phyloP scores from a whole-genome alignment of 92 coral and sea anemone genomes.

The Paramuricea clavata region DNA sequence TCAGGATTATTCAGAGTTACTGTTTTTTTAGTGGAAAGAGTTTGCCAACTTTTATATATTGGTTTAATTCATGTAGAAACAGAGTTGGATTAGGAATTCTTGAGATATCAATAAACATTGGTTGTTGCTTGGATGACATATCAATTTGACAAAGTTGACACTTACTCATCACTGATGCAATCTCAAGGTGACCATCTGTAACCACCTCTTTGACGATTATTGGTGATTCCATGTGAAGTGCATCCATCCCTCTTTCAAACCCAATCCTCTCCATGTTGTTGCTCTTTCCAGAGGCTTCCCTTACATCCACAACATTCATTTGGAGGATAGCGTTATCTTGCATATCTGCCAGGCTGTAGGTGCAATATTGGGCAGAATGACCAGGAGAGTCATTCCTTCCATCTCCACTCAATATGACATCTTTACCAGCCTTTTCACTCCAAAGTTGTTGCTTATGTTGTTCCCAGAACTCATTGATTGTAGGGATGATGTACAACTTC shows the following conservation, averaged over 20 bases:
- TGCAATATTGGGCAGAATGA: constrained; percentile 54
- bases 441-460: constrained; percentile 19
- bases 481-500: constrained; percentile 51
- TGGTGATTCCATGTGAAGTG: constrained; percentile 5
- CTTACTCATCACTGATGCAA: constrained; percentile 56
- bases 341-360: constrained; percentile 47
- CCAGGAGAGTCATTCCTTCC: constrained; percentile 65
- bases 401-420: constrained; percentile 56
- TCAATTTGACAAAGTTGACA: neutral
- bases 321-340: constrained; percentile 35
- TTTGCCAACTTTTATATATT: too few species aligned
- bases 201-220: constrained; percentile 58
- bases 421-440: constrained; percentile 34
- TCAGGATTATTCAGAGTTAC: too few species aligned
- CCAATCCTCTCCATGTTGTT: constrained; percentile 59
- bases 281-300: constrained; percentile 50
- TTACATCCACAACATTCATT: constrained; percentile 44
- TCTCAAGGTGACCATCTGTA: constrained; percentile 61
- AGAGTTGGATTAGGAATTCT: neutral
- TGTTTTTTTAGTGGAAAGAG: too few species aligned
- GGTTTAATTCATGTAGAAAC: too few species aligned
- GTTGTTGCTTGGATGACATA: neutral
- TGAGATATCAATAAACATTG: neutral
- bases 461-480: constrained; percentile 53
- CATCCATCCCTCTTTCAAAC: constrained; percentile 53